These are phyloP conservation scores for Typhlichthys subterraneus DNA, from an alignment of 2,797 vertebrate species.

Conservation along the genomic window DNA sequence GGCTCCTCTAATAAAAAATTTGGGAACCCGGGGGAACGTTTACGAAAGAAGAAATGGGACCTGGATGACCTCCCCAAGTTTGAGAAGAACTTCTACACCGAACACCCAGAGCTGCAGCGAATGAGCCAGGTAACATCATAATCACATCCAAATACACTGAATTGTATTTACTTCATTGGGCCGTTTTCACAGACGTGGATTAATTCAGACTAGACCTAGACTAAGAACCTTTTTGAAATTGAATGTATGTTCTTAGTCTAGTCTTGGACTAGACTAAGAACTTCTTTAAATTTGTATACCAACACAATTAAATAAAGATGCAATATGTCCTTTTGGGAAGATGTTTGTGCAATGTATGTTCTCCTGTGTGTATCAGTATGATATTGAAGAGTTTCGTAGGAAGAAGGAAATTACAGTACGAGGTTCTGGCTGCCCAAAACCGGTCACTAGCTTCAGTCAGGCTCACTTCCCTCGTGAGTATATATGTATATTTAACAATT, in stretches of 20 bases:
- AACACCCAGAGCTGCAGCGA: conserved; percentile 87
- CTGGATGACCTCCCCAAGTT: conserved; percentile 92
- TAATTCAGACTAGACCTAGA: no score
- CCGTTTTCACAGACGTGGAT: no score
- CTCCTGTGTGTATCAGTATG: conserved; percentile 76
- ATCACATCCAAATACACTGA: no score
- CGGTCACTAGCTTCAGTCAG: conserved; percentile 86
- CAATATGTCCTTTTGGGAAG: neutral
- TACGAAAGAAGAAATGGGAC: conserved; percentile 95
- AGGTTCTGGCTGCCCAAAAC: conserved; percentile 86
- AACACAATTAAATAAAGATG: neutral
- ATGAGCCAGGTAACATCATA: conserved; percentile 79
- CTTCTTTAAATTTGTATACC: neutral
- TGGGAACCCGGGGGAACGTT: conserved; percentile 91
- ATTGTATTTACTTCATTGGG: no score
- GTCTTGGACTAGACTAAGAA: no score
- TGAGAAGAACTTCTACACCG: conserved; percentile 95
- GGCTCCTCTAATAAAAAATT: conserved; percentile 87
- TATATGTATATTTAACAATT: conserved; percentile 11
- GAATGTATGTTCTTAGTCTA: no score
- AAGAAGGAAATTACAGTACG: conserved; percentile 93
- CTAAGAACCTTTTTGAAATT: no score
- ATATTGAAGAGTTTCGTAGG: conserved; percentile 87
- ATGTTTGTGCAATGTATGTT: neutral
- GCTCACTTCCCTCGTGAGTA: conserved; percentile 92